Conservation (phyloP, 1,140 invertebrate species). For the Pomacea maculata region DNA sequence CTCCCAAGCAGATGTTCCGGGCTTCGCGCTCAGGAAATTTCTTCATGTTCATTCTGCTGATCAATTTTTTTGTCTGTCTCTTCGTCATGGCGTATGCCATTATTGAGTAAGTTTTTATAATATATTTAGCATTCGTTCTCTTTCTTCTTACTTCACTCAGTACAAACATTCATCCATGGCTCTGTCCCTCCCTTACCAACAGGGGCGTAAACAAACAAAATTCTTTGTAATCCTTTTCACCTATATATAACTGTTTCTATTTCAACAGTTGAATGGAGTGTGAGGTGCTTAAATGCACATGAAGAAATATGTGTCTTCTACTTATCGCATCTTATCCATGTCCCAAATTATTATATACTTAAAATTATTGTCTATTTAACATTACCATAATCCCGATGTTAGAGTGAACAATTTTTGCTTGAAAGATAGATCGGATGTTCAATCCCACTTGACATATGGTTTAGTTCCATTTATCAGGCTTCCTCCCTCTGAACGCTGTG, state of each 20-base stretch:
- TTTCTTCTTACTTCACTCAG: background rate
- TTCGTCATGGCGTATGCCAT: conserved; percentile 50
- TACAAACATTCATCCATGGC: no score
- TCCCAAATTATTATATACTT: no score
- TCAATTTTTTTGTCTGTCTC: conserved; percentile 49
- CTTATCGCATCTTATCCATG: no score
- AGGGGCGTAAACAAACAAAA: background rate
- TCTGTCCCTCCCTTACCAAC: background rate
- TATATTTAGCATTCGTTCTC: background rate
- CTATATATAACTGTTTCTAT: no score
- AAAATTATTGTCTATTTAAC: no score
- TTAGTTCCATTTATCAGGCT: conserved; percentile 28
- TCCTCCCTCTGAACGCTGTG: conserved; percentile 49
- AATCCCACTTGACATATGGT: no score
- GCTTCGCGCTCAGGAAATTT: conserved; percentile 57
- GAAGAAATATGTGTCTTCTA: background rate
- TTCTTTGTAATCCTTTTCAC: no score
- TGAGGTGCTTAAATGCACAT: no score
- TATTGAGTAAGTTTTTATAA: conserved; percentile 42
- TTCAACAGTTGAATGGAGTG: no score
- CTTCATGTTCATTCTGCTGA: conserved; percentile 49
- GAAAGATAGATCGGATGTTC: no score
- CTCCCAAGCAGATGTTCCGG: conserved; percentile 50
- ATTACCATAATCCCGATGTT: no score
- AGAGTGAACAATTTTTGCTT: no score